Evolutionary conservation across 1,140 invertebrate genomes (phyloP), one percentile per base, ranked within the genome.

Genomic region (Drosophila cardini): DNA sequence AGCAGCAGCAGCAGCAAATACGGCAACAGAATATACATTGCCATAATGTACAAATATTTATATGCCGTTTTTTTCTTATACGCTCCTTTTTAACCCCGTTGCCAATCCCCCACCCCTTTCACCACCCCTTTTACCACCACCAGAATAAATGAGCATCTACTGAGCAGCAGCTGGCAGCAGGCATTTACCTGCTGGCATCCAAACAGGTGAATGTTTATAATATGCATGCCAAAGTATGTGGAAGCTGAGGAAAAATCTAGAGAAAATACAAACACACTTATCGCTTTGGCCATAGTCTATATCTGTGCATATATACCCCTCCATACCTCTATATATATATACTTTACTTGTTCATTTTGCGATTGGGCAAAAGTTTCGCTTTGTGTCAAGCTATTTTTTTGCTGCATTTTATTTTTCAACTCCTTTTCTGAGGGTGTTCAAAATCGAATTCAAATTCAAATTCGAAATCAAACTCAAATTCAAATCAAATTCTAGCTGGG

Each of bases 41-140:
- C 84, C 82, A 87, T 87, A 87, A 89, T 87, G 72, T 89, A 75
- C 84, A 87, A 83, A 87, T 87, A 87, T 86, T 86, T 86, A 83
- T 87, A 89, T 69, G 79, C 72, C 72, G 18, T 69, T 69, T 73
- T 65, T 70, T 62, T 62, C 13, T 32, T n/a, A n/a, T n/a, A n/a
- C 0, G 18, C 56, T 18, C 11, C 26, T 34, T 63, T 53, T 52
- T 63, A 13, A 53, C 9, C 48, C 61, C 18, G 11, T 36, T 63
- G 34, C 15, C 30, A 16, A 10, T 15, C 8, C 8, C 48, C 36
- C 15, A 21, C 18, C 7, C 21, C 21, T 6, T 26, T 15, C 11
- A 3, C 61, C 36, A 15, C 4, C 34, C 18, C 34, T 21, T 11
- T 50, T 5, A 15, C 16, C 16, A 13, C 50, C 26, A 4, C 13